Evolutionary conservation across 2,888 invertebrate genomes (phyloP).

Genomic region (Tiphia femorata): DNA sequence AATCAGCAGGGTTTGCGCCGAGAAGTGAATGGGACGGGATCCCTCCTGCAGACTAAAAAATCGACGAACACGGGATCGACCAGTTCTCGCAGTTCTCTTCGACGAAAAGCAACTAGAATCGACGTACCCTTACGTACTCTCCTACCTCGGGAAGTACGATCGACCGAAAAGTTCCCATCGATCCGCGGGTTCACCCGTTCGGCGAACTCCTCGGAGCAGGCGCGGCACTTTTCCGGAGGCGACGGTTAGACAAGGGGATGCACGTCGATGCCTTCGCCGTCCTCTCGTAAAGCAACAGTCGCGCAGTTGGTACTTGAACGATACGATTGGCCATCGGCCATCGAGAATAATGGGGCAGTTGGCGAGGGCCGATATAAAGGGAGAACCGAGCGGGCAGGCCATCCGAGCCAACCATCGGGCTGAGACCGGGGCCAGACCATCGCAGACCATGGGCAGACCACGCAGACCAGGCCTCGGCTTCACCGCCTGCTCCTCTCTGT

Average conservation of each 20-base stretch:
- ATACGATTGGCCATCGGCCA: slow-evolving; percentile 63
- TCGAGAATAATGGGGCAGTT: slow-evolving; percentile 64
- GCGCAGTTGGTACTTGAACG: slow-evolving; percentile 50
- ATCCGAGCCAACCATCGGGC: not conserved
- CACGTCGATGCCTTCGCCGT: slow-evolving; percentile 35
- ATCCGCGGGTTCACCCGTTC: not conserved
- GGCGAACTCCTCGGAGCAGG: not conserved
- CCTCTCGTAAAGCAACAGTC: slow-evolving; percentile 55
- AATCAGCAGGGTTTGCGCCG: too few species aligned
- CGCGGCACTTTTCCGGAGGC: slow-evolving; percentile 24
- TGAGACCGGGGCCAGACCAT: too few species aligned
- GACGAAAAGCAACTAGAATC: too few species aligned
- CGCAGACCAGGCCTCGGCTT: slow-evolving; percentile 25
- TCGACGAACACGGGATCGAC: too few species aligned
- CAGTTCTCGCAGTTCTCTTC: too few species aligned
- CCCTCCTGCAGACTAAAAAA: too few species aligned
- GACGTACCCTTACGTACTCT: too few species aligned
- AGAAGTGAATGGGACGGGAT: too few species aligned
- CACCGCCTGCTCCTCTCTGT: slow-evolving; percentile 48
- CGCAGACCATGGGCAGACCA: too few species aligned
- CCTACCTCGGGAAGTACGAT: too few species aligned
- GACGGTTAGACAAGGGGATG: slow-evolving; percentile 17
- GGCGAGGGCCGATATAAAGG: slow-evolving; percentile 59
- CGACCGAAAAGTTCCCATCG: too few species aligned
- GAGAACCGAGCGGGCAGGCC: slow-evolving; percentile 30